Percentiles rank a stretch among this genome's conserved stretches.
Conservation (phyloP, 1,140 invertebrate genomes). For the Papilio aristodemus region DNA sequence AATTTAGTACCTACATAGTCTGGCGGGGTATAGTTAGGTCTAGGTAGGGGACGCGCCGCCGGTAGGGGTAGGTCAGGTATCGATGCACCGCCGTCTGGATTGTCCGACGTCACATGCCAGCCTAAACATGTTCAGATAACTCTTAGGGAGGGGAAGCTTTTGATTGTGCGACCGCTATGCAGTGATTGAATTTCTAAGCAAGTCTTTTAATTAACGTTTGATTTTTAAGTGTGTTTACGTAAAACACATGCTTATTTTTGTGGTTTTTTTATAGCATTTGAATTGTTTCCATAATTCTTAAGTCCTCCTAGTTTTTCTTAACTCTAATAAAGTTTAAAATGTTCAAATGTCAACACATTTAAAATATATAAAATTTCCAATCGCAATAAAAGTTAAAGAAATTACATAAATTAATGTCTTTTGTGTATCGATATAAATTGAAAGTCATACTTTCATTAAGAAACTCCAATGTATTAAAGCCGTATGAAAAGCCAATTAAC, state of each 20-base stretch:
- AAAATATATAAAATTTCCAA: too few relatives aligned
- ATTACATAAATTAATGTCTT: not conserved
- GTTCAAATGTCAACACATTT: too few relatives aligned
- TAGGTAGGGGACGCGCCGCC: slow-evolving; percentile 41
- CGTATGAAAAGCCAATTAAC: not conserved
- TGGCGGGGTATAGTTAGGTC: slow-evolving; percentile 41
- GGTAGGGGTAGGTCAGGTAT: slow-evolving; percentile 63
- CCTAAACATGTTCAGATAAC: slow-evolving; percentile 2
- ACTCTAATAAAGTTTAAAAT: too few relatives aligned
- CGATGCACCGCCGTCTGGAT: slow-evolving; percentile 34
- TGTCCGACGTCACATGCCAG: slow-evolving; percentile 7
- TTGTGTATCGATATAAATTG: too few relatives aligned
- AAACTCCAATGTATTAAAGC: not conserved
- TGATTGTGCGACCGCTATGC: not conserved
- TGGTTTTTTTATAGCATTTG: too few relatives aligned
- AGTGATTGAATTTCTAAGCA: slow-evolving; percentile 4
- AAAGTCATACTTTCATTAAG: not conserved
- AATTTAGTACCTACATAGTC: slow-evolving; percentile 58
- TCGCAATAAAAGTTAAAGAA: not conserved
- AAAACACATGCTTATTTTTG: too few relatives aligned
- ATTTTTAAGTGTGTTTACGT: not conserved
- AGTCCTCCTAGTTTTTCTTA: too few relatives aligned
- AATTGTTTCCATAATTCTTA: too few relatives aligned
- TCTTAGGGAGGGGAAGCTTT: not conserved
- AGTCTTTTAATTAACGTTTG: not conserved